Evolutionary conservation across 2,113 vertebrate genomes (phyloP).

Genomic region (Oncorhynchus clarkii): DNA sequence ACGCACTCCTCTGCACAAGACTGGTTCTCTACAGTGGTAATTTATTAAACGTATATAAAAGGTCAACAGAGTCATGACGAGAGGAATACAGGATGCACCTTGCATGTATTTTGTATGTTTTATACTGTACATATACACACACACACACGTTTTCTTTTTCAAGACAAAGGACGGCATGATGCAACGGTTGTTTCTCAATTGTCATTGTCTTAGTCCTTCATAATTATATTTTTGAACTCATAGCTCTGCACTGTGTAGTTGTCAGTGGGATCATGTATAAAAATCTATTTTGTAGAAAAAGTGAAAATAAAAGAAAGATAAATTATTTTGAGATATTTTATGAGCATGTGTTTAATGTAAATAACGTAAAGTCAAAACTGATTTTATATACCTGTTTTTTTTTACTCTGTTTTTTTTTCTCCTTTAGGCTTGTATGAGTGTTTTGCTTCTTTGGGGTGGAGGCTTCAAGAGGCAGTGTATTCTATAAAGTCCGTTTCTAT

Average conservation of each 20-base stretch:
- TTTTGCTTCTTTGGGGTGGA: conserved; percentile 65
- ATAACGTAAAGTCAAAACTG: conserved; percentile 74
- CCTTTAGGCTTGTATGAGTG: conserved; percentile 40
- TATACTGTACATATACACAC: conserved; percentile 53
- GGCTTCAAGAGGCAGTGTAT: conserved; percentile 62
- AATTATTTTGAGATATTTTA: conserved; percentile 80
- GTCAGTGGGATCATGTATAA: conserved; percentile 68
- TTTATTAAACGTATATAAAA: conserved; percentile 45
- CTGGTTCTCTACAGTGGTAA: conserved; percentile 36
- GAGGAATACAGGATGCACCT: conserved; percentile 53
- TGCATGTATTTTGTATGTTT: conserved; percentile 56
- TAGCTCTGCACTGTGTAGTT: conserved; percentile 61
- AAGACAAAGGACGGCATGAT: conserved; percentile 40
- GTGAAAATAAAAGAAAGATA: conserved; percentile 63
- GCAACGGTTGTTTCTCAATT: conserved; percentile 43
- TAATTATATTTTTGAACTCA: conserved; percentile 48
- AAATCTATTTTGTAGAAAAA: conserved; percentile 72
- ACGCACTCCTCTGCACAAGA: conserved; percentile 32
- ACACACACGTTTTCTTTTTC: background rate
- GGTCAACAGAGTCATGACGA: conserved; percentile 40
- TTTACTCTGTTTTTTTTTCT: conserved; percentile 57
- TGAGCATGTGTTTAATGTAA: conserved; percentile 77
- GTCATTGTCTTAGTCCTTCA: conserved; percentile 33
- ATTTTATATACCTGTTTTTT: conserved; percentile 74
- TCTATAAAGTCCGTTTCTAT: conserved; percentile 46